Base-by-base conservation (phyloP, 2,113 vertebrate genomes). In the Emydocephalus ijimae region DNA sequence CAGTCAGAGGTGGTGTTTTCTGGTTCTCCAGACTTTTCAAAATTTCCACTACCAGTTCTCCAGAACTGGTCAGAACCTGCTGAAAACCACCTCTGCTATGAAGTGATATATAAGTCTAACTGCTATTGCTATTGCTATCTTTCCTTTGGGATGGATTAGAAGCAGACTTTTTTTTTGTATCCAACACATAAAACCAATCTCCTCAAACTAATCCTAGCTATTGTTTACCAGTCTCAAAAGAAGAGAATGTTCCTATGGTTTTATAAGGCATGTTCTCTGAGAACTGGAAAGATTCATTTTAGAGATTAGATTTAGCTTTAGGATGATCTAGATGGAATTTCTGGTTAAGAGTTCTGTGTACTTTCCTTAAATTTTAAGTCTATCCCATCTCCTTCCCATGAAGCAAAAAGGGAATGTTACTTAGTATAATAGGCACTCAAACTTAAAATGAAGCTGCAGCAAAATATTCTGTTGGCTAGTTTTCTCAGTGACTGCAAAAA, bases 101-200 rank as follows among this genome's bases (percentile, higher is more conserved):
- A 61, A 61, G 59, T 3, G 3, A 9, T 61, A 26, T 61, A 61
- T 61, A 61, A 61, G 3, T 24, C 21, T 24, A 61, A 61, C 9
- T 26, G 24, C 24, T 26, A 1, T 61, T 61, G 57, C 57, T 61
- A 10, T 61, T 61, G 59, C 59, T 61, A 93, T 91, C n/a, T 95
- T 95, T 85, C 55, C 94, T 94, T 59, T 92, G 15, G 92, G 4
- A n/a, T 24, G 89, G 29, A 26, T 74, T 93, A 94, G 48, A 92
- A 50, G 18, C 5, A 91, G 90, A 9, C 0, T 85, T 92, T 89
- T 39, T 39, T 39, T 89, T 94, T 91, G 93, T 85, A 93, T 87
- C 23, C 23, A 50, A 59, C 0, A 85, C 52, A 52, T 92, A 87
- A 96, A 96, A 85, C 8, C 7, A 92, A 85, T 50, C 1, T 92